phyloP scores from a whole-genome alignment of 2,113 vertebrate genomes.

The Heterotis niloticus region DNA sequence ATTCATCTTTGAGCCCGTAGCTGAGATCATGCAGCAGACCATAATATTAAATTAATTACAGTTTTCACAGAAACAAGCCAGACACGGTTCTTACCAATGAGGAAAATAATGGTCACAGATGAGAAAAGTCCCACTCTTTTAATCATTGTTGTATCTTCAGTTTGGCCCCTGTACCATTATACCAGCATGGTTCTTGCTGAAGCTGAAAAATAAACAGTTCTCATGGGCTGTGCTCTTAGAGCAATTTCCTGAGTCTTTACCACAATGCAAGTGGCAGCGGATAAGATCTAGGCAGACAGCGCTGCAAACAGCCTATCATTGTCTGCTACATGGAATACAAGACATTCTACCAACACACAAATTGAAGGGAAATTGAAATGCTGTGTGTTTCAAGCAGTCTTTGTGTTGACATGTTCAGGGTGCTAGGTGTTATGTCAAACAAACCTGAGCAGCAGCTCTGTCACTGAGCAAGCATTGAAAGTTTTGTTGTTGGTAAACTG shows the following conservation, averaged over 20 bases:
- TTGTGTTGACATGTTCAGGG: no score
- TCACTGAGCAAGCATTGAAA: no score
- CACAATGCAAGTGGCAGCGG: constrained; percentile 25
- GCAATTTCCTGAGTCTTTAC: constrained; percentile 49
- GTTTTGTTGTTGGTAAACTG: no score
- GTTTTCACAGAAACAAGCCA: no score
- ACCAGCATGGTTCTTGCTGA: neutral
- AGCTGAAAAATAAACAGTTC: neutral
- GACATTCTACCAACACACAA: no score
- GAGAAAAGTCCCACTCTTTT: constrained; percentile 12
- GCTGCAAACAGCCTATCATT: neutral
- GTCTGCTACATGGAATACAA: neutral
- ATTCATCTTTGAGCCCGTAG: no score
- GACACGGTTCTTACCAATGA: constrained; percentile 49
- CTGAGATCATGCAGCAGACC: no score
- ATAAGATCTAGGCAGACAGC: constrained; percentile 24
- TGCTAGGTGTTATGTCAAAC: no score
- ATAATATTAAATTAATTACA: no score
- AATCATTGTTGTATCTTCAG: constrained; percentile 26
- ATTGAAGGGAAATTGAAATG: no score
- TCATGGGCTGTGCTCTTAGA: neutral
- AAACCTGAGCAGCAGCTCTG: no score
- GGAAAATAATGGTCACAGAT: constrained; percentile 32
- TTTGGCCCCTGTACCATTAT: neutral
- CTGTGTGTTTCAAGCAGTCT: no score